phyloP scores from a whole-genome alignment of 2,888 invertebrate genomes.

The Arctia plantaginis region DNA sequence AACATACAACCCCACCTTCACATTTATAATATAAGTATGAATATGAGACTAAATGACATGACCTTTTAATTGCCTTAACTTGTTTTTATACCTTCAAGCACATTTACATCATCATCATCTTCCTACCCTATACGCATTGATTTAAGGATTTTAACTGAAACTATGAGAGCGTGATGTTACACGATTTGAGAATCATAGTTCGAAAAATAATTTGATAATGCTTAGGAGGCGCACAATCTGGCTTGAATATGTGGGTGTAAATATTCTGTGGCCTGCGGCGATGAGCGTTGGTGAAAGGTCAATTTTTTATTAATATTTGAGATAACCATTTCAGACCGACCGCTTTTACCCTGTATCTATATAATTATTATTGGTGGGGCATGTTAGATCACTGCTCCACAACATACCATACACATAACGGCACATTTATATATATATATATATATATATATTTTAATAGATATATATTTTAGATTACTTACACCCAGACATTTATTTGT shows the following conservation, averaged over 20 bases:
- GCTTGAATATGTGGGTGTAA: background rate
- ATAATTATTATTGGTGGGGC: background rate
- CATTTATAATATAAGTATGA: no score
- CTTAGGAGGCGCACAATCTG: background rate
- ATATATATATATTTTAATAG: no score
- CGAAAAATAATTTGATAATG: background rate
- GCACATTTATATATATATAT: no score
- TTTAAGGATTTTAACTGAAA: background rate
- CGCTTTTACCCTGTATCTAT: background rate
- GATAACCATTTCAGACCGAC: background rate
- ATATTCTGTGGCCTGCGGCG: background rate
- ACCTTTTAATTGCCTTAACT: no score
- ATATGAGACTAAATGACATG: no score
- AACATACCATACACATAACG: no score
- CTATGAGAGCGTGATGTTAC: background rate
- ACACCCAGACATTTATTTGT: no score
- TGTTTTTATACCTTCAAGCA: no score
- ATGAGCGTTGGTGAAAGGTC: slow-evolving; percentile 1
- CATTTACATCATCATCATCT: no score
- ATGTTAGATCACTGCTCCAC: background rate
- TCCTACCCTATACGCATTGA: no score
- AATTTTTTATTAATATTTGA: background rate
- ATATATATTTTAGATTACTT: no score
- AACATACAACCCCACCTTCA: no score
- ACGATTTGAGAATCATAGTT: background rate